Evolutionary conservation across 2,888 invertebrate genomes (phyloP).

Genomic region (Acleris cristana): DNA sequence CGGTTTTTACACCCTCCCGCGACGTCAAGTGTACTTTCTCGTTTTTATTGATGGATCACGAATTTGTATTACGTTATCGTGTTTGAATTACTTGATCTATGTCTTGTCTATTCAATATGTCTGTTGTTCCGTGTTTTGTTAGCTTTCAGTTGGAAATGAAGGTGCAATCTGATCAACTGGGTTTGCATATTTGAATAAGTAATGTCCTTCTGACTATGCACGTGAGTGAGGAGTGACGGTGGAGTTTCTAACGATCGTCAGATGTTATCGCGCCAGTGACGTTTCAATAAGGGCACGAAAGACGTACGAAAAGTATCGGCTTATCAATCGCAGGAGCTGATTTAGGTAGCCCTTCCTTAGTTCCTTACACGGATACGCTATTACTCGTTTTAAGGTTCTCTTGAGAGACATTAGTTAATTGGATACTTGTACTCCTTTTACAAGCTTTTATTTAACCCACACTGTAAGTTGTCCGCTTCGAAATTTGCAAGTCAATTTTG

Average conservation of each 20-base stretch:
- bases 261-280: slow-evolving; percentile 76
- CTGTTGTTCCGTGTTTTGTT: slow-evolving; percentile 50
- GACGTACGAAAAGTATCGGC: slow-evolving; percentile 58
- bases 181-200: slow-evolving; percentile 79
- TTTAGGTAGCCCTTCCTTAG: slow-evolving; percentile 5
- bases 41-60: slow-evolving; percentile 66
- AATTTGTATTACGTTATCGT: slow-evolving; percentile 61
- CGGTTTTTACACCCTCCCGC: slow-evolving; percentile 65
- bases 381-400: not conserved
- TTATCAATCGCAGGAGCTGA: slow-evolving; percentile 52
- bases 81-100: slow-evolving; percentile 56
- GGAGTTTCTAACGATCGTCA: slow-evolving; percentile 70
- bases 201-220: slow-evolving; percentile 61
- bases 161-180: slow-evolving; percentile 69
- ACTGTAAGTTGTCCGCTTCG: no score
- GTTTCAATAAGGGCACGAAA: slow-evolving; percentile 73
- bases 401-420: slow-evolving; percentile 9
- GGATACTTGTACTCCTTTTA: not conserved
- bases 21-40: slow-evolving; percentile 48
- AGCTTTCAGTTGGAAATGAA: slow-evolving; percentile 51
- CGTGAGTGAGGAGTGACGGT: slow-evolving; percentile 49
- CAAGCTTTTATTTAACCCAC: no score
- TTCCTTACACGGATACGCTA: not conserved
- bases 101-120: slow-evolving; percentile 51
- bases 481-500: no score